These are phyloP conservation scores for Atta texana DNA, from an alignment of 1,140 invertebrate species.

Conservation along the genomic window DNA sequence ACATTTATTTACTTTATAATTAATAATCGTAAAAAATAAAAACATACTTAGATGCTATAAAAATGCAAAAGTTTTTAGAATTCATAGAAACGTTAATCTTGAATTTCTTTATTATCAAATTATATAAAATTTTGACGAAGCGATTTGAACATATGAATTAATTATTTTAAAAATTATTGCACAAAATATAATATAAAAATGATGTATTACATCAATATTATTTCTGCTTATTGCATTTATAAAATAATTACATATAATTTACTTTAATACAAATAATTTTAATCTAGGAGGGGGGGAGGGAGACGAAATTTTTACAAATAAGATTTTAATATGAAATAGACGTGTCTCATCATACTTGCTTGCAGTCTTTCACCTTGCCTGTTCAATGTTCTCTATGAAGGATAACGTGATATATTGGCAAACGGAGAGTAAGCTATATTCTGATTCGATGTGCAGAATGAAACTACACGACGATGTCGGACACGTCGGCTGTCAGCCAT, in stretches of 20 bases:
- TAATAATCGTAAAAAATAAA: not conserved
- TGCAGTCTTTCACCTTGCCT: constrained; percentile 27
- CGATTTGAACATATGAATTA: not conserved
- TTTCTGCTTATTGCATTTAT: not conserved
- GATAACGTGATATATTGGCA: constrained; percentile 65
- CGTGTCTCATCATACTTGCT: not conserved
- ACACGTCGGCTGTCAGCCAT: constrained; percentile 76
- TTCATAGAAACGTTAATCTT: not conserved
- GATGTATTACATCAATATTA: not conserved
- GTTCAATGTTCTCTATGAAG: constrained; percentile 60
- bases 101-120: not conserved
- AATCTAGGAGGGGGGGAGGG: too few relatives aligned
- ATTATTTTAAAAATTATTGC: not conserved
- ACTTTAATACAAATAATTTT: not conserved
- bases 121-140: not conserved
- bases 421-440: constrained; percentile 63
- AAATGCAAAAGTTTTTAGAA: not conserved
- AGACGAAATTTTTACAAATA: not conserved
- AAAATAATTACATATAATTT: not conserved
- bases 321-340: constrained; percentile 22
- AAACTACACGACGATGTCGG: constrained; percentile 67
- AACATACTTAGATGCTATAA: not conserved
- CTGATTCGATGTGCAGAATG: constrained; percentile 36
- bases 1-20: not conserved
- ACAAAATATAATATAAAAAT: not conserved